Evolutionary conservation across 2,113 vertebrate genomes (phyloP).

Genomic region (Neodon shergylaensis): DNA sequence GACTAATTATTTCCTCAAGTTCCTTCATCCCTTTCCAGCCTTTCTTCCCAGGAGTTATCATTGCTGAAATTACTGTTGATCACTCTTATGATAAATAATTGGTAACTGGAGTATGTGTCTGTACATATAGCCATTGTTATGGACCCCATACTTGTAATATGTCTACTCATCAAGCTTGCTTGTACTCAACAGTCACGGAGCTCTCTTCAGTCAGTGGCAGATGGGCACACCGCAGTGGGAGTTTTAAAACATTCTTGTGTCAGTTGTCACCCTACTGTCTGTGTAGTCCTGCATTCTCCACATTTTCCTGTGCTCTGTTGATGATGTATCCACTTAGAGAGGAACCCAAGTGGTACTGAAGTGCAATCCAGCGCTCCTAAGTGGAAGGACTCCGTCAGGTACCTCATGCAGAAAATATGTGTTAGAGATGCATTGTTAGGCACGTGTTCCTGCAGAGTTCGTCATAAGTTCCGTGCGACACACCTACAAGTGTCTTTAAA

Average conservation of each 20-base stretch:
- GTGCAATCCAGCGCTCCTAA: neutral
- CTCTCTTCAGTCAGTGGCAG: neutral
- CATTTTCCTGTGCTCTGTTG: neutral
- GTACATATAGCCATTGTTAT: neutral
- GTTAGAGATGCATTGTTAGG: neutral
- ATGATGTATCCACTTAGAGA: neutral
- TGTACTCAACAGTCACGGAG: neutral
- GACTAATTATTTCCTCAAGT: neutral
- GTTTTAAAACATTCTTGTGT: neutral
- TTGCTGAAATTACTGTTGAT: neutral
- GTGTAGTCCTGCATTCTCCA: neutral
- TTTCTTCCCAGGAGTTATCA: neutral
- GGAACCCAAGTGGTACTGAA: neutral
- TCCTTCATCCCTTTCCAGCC: neutral
- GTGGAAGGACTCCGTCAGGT: neutral
- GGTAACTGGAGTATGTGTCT: neutral
- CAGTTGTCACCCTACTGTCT: neutral
- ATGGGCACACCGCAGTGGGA: too few species aligned
- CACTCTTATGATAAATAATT: neutral
- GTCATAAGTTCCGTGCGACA: neutral
- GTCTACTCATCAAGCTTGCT: neutral
- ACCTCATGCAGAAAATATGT: neutral
- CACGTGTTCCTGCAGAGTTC: neutral
- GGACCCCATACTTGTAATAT: neutral
- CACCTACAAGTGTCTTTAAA: neutral